Evolutionary conservation across 2,888 invertebrate species (phyloP).

Genomic region (Ormyrus labotus): DNA sequence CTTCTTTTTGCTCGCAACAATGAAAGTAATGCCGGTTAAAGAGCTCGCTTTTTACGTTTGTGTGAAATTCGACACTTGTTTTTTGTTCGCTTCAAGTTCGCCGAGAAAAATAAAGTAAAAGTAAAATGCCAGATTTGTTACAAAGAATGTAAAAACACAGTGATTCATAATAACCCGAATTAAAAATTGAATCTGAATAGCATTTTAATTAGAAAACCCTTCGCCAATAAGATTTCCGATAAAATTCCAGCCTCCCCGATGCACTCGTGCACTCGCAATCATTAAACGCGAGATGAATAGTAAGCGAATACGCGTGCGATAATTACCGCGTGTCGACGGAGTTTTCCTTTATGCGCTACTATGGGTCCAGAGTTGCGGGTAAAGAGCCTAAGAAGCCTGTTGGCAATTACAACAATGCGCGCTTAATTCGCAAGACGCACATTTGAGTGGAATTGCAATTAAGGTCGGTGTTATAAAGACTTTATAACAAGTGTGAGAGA

Average conservation of each 20-base stretch:
- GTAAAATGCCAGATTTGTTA: too few relatives aligned
- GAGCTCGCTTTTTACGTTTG: too few relatives aligned
- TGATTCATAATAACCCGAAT: too few relatives aligned
- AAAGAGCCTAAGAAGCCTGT: neutral
- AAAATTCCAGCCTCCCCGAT: constrained; percentile 26
- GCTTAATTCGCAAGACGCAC: constrained; percentile 49
- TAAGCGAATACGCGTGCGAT: constrained; percentile 34
- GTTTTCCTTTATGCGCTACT: neutral
- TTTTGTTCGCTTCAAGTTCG: too few relatives aligned
- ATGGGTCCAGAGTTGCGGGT: neutral
- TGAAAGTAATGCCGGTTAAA: too few relatives aligned
- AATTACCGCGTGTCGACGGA: constrained; percentile 37
- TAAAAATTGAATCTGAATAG: too few relatives aligned
- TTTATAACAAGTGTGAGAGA: constrained; percentile 11
- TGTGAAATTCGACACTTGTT: too few relatives aligned
- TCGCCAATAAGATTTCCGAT: constrained; percentile 43
- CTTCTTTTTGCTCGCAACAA: too few relatives aligned
- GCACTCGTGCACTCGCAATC: neutral
- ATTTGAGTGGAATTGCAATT: constrained; percentile 71
- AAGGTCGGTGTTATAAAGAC: constrained; percentile 61
- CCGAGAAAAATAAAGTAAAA: too few relatives aligned
- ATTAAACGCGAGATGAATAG: constrained; percentile 25
- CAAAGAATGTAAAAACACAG: too few relatives aligned
- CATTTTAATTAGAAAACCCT: constrained; percentile 41
- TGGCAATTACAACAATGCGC: neutral